Evolutionary conservation across 2,888 invertebrate species (phyloP), one percentile per base, ranked within the genome.

Genomic region (Megaustenia siamemsis): DNA sequence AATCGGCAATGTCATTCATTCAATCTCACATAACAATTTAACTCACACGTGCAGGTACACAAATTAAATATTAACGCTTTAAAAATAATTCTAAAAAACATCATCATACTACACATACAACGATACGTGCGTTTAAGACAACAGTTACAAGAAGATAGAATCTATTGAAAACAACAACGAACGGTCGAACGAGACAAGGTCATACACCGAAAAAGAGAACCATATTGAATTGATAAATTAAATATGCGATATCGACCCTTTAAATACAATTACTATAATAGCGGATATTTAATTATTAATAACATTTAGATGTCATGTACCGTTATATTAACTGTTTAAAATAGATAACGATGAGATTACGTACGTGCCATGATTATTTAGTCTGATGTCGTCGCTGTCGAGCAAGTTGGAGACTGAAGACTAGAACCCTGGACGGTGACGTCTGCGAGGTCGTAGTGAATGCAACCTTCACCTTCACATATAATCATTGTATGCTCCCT

Each of bases 401-500:
- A 6, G 1, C 12, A 21, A n/a, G 15, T 2, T 38, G 21, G 43
- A 18, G 49, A 28, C 45, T 28, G 60, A 69, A 24, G 15, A 38
- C 5, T 6, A 24, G 15, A 40, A 77, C 40, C 43, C 49, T 49
- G 21, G 49, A 18, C 10, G 28, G 12, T 75, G 75, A 75, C 60
- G 77, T 60, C 5, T 24, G 0, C 6, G n/a, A 63, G n/a, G 21
- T 32, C 24, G 2, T 28, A 60, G 28, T 38, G 1, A 24, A 38
- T 28, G 5, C 38, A 63, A 40, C 77, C 77, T 77, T 77, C 63
- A 77, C 77, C 77, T 77, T 77, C 77, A 77, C n/a, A n/a, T n/a
- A n/a, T n/a, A n/a, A n/a, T 12, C 28, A 77, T 77, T 77, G 60
- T 77, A 40, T 21, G 77, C 77, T 77, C 77, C 77, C 77, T 77